A percentile compares a stretch with the other conserved stretches of the same genome.
Conservation (phyloP, 92 coral and sea anemone genomes). For the Zoanthus gigantus region DNA sequence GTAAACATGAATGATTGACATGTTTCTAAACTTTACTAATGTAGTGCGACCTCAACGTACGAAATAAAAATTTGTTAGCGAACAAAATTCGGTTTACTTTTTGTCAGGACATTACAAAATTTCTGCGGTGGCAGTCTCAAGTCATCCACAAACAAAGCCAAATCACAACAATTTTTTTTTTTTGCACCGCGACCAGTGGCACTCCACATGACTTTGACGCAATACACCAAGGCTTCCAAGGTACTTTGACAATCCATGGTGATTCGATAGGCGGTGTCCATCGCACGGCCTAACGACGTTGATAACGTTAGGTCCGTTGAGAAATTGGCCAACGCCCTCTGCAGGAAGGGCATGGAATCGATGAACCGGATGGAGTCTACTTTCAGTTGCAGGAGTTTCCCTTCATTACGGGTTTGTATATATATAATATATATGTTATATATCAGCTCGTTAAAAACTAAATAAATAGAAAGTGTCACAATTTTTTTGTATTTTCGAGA, state of each 20-base stretch:
- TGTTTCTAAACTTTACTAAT: too few relatives aligned
- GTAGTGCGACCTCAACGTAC: too few relatives aligned
- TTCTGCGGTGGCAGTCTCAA: not conserved
- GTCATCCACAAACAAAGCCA: not conserved
- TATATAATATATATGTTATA: too few relatives aligned
- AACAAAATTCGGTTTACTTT: too few relatives aligned
- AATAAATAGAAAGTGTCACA: too few relatives aligned
- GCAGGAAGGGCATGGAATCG: not conserved
- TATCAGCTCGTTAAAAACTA: too few relatives aligned
- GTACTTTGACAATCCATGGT: not conserved
- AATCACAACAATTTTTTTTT: not conserved
- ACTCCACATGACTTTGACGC: not conserved
- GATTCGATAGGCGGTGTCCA: not conserved
- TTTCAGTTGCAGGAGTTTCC: slow-evolving; percentile 36
- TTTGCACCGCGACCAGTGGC: not conserved
- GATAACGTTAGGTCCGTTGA: not conserved
- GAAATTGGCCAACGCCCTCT: slow-evolving; percentile 13
- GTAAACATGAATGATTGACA: too few relatives aligned
- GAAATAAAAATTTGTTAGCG: too few relatives aligned
- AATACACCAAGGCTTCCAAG: not conserved
- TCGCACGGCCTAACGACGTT: not conserved
- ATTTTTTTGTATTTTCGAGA: too few relatives aligned
- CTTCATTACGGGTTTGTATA: slow-evolving; percentile 26
- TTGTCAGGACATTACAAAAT: too few relatives aligned
- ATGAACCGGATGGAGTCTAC: slow-evolving; percentile 22